These are phyloP conservation scores for Elanus axillaris DNA, from an alignment of 2,113 vertebrate species.

Conservation along the genomic window DNA sequence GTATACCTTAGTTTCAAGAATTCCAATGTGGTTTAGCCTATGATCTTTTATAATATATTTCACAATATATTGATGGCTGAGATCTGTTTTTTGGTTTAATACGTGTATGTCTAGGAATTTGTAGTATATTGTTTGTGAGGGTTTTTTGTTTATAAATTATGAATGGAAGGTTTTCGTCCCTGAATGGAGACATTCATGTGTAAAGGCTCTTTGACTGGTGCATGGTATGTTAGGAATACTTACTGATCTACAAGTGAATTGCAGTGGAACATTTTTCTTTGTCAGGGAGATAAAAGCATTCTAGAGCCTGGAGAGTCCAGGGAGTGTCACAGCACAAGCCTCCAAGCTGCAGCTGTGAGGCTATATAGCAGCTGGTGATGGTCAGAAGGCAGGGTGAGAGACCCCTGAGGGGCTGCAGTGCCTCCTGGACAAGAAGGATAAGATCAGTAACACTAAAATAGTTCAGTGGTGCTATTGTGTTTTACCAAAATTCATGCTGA, in stretches of 20 bases:
- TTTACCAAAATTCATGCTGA: neutral
- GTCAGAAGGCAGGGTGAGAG: neutral
- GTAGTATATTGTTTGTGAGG: neutral
- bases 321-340: neutral
- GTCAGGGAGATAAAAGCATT: constrained; percentile 74
- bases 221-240: constrained; percentile 62
- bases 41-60: neutral
- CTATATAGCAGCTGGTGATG: neutral
- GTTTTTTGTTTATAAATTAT: constrained; percentile 36
- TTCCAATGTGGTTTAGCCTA: neutral
- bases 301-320: constrained; percentile 1
- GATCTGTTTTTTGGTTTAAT: neutral
- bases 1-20: neutral
- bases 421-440: neutral
- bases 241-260: constrained; percentile 64
- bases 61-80: neutral
- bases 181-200: constrained; percentile 62
- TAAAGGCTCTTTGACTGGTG: constrained; percentile 2
- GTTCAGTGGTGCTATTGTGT: neutral
- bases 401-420: neutral
- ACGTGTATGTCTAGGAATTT: neutral
- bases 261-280: constrained; percentile 70
- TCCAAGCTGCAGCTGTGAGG: neutral
- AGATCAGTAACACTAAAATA: neutral
- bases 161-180: constrained; percentile 31